phyloP scores from a whole-genome alignment of 2,797 vertebrate genomes.

The Graptemys geographica region DNA sequence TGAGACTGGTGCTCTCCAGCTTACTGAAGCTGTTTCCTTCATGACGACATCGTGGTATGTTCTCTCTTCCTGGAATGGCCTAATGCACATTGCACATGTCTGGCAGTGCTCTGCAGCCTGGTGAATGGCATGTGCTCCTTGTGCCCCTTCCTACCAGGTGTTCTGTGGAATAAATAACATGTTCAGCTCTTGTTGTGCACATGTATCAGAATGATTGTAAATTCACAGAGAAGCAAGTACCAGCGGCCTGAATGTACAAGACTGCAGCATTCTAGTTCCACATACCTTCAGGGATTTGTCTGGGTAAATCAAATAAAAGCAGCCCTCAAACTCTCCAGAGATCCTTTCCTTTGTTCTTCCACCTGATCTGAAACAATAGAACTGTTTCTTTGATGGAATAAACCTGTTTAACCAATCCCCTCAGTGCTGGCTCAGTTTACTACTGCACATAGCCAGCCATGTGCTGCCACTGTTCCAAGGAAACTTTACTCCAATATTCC shows the following conservation, averaged over 20 bases:
- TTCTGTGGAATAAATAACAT: not conserved
- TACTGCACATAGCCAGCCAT: not conserved
- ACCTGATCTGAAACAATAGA: slow-evolving; percentile 73
- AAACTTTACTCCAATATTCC: not conserved
- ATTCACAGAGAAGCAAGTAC: not conserved
- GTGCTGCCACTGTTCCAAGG: not conserved
- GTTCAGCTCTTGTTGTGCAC: not conserved
- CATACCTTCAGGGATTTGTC: slow-evolving; percentile 37
- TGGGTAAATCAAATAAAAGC: slow-evolving; percentile 68
- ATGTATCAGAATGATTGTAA: not conserved
- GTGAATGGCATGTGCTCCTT: too few species aligned
- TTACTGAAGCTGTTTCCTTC: not conserved
- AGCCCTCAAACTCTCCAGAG: slow-evolving; percentile 60
- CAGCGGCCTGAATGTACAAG: slow-evolving; percentile 18
- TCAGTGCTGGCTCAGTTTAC: slow-evolving; percentile 23
- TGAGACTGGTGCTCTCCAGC: not conserved
- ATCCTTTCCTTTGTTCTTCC: slow-evolving; percentile 58
- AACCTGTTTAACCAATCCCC: slow-evolving; percentile 56
- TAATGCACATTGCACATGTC: not conserved
- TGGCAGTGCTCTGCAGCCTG: not conserved
- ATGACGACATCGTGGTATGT: too few species aligned
- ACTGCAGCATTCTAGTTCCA: slow-evolving; percentile 38
- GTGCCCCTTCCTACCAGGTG: not conserved
- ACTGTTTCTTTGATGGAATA: slow-evolving; percentile 77
- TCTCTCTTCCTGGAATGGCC: not conserved